These are phyloP conservation scores for Melanerpes aurifrons DNA, from an alignment of 2,113 vertebrate genomes.

Conservation along the genomic window DNA sequence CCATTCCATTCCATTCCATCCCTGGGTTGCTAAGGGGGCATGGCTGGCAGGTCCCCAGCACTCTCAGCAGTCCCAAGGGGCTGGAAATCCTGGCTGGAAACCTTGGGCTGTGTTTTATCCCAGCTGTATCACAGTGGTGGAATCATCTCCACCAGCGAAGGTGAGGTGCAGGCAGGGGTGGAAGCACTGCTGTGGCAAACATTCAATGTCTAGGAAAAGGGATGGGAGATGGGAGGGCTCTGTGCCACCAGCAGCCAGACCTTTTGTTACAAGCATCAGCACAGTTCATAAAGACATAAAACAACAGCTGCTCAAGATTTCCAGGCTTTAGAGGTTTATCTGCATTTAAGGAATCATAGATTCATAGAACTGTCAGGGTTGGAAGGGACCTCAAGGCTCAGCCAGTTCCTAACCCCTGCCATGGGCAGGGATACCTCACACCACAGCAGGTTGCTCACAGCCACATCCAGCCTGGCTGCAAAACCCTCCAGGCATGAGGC, in stretches of 20 bases:
- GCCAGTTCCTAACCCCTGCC: no score
- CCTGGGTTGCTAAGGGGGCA: background rate
- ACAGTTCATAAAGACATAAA: constrained; percentile 57
- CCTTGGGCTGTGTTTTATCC: background rate
- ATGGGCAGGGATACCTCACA: no score
- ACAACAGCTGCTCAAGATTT: constrained; percentile 57
- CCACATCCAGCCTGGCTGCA: no score
- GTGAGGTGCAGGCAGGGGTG: background rate
- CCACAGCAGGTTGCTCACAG: no score
- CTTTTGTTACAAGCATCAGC: constrained; percentile 42
- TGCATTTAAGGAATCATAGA: constrained; percentile 43
- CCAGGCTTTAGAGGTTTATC: constrained; percentile 48
- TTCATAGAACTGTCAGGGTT: no score
- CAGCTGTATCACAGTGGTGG: rapidly evolving
- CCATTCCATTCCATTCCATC: background rate
- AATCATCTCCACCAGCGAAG: background rate
- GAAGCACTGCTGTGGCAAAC: background rate
- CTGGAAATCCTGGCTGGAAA: background rate
- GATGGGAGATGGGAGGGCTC: background rate
- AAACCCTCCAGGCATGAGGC: no score
- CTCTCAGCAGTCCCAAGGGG: rapidly evolving
- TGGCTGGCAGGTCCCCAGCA: background rate
- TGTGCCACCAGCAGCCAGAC: constrained; percentile 14
- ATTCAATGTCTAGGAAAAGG: background rate
- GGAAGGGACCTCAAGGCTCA: no score